Base-by-base conservation (phyloP, 1,140 invertebrate genomes). In the Procambarus virginalis region DNA sequence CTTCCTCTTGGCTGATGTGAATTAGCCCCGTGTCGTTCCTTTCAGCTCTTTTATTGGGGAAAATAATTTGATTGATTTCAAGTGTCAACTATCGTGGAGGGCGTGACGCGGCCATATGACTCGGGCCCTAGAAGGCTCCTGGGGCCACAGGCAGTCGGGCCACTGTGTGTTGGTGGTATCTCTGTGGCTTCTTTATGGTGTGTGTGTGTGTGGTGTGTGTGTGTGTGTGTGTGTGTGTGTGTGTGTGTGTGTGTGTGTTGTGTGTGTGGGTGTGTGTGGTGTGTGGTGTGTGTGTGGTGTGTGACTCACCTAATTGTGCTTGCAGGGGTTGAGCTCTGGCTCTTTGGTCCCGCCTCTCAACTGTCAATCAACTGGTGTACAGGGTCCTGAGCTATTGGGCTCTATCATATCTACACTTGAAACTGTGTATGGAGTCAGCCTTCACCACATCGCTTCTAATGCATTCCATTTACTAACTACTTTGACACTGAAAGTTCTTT, bases 51-150 rank as follows among this genome's bases (percentile, higher is more conserved):
- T 60, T 55, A 68, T 48, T 48, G 34, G 58, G 73, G 60, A 84
- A 84, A 84, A 84, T 84, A 84, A 84, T 84, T 70, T 84, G 81
- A 84, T 84, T 84, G 81, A 84, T 84, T 84, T 68, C 8, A 45
- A 84, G 81, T 82, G 80, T 73, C 80, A 82, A 82, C 64, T 82
- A 82, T 82, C 80, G 80, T 68, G 64, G 34, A n/a, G 12, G 68
- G 60, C 6, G 20, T 51, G 76, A n/a, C 14, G 46, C 3, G 5
- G 34, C 34, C 46, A 78, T 20, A 51, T 46, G 49, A 64, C 20
- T 2, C 5, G 45, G 76, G 48, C 48, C 10, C 6, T 77, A 9
- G 49, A 51, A 8, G 76, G 14, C 9, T 78, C 34, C 34, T 34
- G 34, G 34, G 34, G 45, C 4, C 12, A 3, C 22, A 22, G 3